Percentiles rank a stretch among this genome's conserved stretches.
Evolutionary conservation across 2,797 vertebrate genomes (phyloP).

Genomic region (Cuniculus paca): DNA sequence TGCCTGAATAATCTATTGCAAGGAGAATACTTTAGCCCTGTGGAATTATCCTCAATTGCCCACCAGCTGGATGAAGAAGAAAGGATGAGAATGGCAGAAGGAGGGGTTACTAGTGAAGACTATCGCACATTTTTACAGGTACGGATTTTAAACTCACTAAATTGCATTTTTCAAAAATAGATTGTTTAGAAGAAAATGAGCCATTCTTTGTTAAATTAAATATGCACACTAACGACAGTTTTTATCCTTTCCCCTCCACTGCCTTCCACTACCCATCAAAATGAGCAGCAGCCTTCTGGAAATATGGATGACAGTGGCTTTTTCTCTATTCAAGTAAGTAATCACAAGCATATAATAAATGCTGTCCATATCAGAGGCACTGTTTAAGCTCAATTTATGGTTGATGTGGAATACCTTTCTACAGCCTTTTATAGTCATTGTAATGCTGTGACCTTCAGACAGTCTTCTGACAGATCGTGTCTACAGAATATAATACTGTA

Average conservation of each 20-base stretch:
- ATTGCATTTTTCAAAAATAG: neutral
- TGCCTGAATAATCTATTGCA: slow-evolving; percentile 98
- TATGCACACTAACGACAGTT: slow-evolving; percentile 60
- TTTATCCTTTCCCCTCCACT: slow-evolving; percentile 31
- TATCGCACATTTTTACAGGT: slow-evolving; percentile 98
- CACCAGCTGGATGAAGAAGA: slow-evolving; percentile 98
- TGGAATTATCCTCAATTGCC: slow-evolving; percentile 98
- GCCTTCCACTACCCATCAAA: neutral
- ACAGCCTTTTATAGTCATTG: slow-evolving; percentile 12
- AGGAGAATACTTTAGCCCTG: slow-evolving; percentile 98
- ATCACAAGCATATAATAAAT: neutral
- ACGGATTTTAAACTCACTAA: slow-evolving; percentile 48
- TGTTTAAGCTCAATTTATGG: neutral
- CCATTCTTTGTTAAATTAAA: slow-evolving; percentile 51
- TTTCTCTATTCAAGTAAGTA: slow-evolving; percentile 98
- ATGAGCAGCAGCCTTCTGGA: slow-evolving; percentile 96
- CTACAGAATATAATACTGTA: neutral
- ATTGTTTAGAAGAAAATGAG: slow-evolving; percentile 13
- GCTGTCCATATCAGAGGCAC: neutral
- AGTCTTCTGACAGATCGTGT: neutral
- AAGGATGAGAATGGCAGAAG: slow-evolving; percentile 98
- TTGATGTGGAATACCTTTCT: neutral
- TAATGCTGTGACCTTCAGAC: neutral
- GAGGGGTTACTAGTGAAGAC: slow-evolving; percentile 96
- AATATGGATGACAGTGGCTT: slow-evolving; percentile 99